Evolutionary conservation across 2,113 vertebrate genomes (phyloP).

Genomic region (Bubo blakistoni): DNA sequence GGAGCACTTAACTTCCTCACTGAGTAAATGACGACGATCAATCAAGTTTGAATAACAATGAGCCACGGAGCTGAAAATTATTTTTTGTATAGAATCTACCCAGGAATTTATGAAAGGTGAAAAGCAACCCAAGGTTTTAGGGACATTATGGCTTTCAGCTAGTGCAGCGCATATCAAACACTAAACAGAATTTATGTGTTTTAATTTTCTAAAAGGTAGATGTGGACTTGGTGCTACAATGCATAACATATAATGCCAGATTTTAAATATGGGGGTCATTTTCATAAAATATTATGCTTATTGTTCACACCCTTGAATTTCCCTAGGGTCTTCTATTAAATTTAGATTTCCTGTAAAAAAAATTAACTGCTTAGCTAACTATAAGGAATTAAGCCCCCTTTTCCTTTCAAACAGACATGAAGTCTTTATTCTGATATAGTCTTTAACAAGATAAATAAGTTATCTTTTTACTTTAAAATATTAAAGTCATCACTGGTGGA

Average conservation of each 20-base stretch:
- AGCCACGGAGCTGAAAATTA: constrained; percentile 89
- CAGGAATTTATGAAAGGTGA: constrained; percentile 95
- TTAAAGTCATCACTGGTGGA: background rate
- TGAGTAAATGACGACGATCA: constrained; percentile 89
- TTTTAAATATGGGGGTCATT: constrained; percentile 88
- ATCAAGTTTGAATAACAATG: constrained; percentile 92
- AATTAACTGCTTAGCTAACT: constrained; percentile 60
- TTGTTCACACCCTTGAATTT: constrained; percentile 78
- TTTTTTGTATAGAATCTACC: constrained; percentile 88
- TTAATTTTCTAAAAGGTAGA: constrained; percentile 96
- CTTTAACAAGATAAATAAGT: background rate
- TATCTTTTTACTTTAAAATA: background rate
- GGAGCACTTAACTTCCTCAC: constrained; percentile 90
- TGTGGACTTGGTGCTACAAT: constrained; percentile 88
- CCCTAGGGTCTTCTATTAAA: constrained; percentile 63
- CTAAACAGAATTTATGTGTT: constrained; percentile 98
- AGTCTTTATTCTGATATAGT: background rate
- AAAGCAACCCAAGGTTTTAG: constrained; percentile 89
- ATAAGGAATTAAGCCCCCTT: constrained; percentile 17
- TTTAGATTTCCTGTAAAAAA: constrained; percentile 60
- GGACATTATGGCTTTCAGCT: constrained; percentile 71
- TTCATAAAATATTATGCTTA: constrained; percentile 84
- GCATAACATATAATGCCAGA: constrained; percentile 85
- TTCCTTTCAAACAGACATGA: background rate
- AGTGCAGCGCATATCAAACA: constrained; percentile 78